Conservation (phyloP, 2,888 invertebrate species). For the Homarus gammarus region DNA sequence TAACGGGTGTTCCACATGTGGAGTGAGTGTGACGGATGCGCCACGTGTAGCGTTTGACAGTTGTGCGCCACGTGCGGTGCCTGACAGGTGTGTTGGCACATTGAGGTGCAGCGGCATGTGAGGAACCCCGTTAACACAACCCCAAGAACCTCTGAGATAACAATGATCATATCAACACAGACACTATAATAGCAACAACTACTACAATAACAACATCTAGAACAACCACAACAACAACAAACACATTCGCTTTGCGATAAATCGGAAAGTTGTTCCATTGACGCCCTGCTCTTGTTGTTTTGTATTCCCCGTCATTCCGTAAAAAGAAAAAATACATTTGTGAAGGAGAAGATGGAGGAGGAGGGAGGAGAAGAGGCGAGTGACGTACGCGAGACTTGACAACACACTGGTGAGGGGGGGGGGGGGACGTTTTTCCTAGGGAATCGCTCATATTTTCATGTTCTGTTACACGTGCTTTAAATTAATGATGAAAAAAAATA, state of each 20-base stretch:
- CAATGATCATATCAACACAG: not conserved
- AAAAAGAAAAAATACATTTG: not conserved
- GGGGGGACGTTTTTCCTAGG: not conserved
- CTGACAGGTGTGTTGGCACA: too few relatives aligned
- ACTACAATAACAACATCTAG: too few relatives aligned
- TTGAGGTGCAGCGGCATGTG: too few relatives aligned
- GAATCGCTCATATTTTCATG: conserved; percentile 1
- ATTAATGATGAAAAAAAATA: conserved; percentile 23
- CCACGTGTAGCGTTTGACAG: too few relatives aligned
- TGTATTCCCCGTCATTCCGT: not conserved
- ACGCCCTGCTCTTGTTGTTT: not conserved
- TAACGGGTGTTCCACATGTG: too few relatives aligned
- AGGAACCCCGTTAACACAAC: not conserved
- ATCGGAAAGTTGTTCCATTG: not conserved
- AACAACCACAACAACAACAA: too few relatives aligned
- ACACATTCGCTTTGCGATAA: not conserved
- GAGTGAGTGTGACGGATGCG: too few relatives aligned
- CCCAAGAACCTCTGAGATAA: too few relatives aligned
- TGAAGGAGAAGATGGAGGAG: not conserved
- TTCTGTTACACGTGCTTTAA: conserved; percentile 22
- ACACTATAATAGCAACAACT: too few relatives aligned
- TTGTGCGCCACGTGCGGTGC: too few relatives aligned
- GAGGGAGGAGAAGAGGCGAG: not conserved
- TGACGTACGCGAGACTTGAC: not conserved
- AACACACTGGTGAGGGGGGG: not conserved